These are phyloP conservation scores for Lordiphosa mommai DNA, from an alignment of 1,140 invertebrate genomes.

Conservation along the genomic window DNA sequence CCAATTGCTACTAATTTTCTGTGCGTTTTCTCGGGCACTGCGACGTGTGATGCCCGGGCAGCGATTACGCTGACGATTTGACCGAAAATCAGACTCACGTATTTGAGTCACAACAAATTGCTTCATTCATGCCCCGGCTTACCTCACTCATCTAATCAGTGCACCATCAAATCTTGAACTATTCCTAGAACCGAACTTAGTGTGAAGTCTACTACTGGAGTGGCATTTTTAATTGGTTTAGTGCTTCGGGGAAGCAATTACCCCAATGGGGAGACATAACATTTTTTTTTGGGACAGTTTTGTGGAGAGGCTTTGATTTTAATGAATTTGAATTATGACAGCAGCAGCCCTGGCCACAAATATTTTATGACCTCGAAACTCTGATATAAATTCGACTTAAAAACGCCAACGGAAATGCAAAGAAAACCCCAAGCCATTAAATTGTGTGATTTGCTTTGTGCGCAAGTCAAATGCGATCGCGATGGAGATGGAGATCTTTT, in stretches of 20 bases:
- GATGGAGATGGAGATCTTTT: conserved; percentile 34
- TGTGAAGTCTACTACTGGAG: conserved; percentile 53
- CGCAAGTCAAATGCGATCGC: conserved; percentile 53
- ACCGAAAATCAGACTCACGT: conserved; percentile 47
- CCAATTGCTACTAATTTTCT: conserved; percentile 70
- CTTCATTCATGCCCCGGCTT: conserved; percentile 52
- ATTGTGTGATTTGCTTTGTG: conserved; percentile 76
- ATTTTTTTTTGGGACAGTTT: conserved; percentile 44
- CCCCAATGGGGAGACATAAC: conserved; percentile 13
- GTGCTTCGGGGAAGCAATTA: conserved; percentile 65
- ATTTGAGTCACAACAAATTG: conserved; percentile 58
- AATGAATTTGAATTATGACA: conserved; percentile 77
- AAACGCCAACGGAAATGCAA: conserved; percentile 65
- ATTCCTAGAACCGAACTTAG: conserved; percentile 30
- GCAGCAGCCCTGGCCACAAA: conserved; percentile 48
- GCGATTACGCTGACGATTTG: conserved; percentile 44
- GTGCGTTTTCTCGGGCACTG: conserved; percentile 60
- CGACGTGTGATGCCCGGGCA: conserved; percentile 48
- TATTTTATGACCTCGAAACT: conserved; percentile 66
- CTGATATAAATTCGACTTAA: conserved; percentile 69
- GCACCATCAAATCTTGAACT: conserved; percentile 21
- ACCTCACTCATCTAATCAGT: conserved; percentile 29
- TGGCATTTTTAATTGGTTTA: conserved; percentile 67
- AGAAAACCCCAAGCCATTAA: conserved; percentile 58
- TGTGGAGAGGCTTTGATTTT: conserved; percentile 42